Evolutionary conservation across 2,888 invertebrate species (phyloP), one percentile per base, ranked within the genome.

Genomic region (Steinernema hermaphroditum): DNA sequence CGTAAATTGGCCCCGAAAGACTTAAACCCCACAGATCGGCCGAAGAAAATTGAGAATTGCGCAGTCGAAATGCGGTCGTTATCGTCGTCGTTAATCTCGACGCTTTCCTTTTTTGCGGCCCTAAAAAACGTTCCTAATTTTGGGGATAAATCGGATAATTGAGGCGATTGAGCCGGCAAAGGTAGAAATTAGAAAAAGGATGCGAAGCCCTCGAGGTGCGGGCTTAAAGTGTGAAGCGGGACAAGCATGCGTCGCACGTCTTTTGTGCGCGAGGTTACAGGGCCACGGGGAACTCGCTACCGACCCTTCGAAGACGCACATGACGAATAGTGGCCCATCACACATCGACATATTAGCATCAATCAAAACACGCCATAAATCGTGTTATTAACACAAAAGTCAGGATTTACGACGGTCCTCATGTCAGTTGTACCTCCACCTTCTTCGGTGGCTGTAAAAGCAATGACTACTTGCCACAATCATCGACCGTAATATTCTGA

Each of bases 71-170:
- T 54, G 54, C 16, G 54, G 54, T 54, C 54, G 54, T 62, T 62
- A 62, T 62, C 62, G 62, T 32, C 62, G 62, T 62, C 62, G 62
- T 62, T 62, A 62, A 62, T 62, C 62, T 62, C 62, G 62, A 62
- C 62, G 62, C 62, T 16, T 46, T 46, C 29, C 62, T 29, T 27
- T 62, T 62, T 62, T 29, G 29, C 32, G 62, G 32, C 62, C 62
- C 62, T 32, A 6, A 62, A 62, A 62, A 62, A 27, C 8, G 16
- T 16, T 12, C 34, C 32, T 34, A 27, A 62, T 27, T 54, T 54
- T 4, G 54, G 29, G 14, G 27, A 12, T 27, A 27, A 29, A 62
- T 27, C 62, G 62, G 27, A 27, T 62, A 16, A 62, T 62, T 62
- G 62, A 27, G 62, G 9, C 62, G 62, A 62, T 29, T 9, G 16